A percentile compares a stretch with the other conserved stretches of the same genome.
Evolutionary conservation across 2,797 vertebrate species (phyloP).

Genomic region (Acomys russatus): DNA sequence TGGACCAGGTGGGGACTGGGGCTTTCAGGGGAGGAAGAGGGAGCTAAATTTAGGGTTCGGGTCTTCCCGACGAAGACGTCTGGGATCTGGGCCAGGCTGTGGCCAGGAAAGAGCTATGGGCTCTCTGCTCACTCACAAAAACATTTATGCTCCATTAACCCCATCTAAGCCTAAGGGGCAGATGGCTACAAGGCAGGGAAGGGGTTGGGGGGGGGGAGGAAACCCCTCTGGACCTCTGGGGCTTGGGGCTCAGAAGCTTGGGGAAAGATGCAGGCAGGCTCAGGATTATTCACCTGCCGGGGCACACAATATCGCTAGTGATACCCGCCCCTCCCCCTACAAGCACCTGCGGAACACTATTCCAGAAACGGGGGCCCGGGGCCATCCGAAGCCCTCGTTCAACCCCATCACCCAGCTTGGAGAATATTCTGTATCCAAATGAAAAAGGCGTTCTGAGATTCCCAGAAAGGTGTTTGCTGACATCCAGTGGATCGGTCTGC

Average conservation of each 20-base stretch:
- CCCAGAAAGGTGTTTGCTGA: accelerated
- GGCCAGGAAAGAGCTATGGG: background rate
- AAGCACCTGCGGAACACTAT: background rate
- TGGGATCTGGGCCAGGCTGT: background rate
- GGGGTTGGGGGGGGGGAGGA: background rate
- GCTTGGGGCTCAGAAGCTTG: background rate
- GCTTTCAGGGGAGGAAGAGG: background rate
- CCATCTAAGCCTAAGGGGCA: slow-evolving; percentile 3
- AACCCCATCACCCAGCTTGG: background rate
- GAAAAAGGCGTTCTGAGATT: background rate
- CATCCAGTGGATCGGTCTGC: accelerated
- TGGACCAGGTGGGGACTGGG: background rate
- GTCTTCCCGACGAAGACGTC: background rate
- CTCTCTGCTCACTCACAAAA: background rate
- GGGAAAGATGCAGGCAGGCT: accelerated
- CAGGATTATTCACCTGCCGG: background rate
- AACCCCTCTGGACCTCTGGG: background rate
- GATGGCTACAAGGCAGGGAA: background rate
- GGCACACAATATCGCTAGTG: background rate
- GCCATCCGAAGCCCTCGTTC: background rate
- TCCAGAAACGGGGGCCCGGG: background rate
- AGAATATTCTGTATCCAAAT: background rate
- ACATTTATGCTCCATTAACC: slow-evolving; percentile 41
- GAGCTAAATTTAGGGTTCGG: background rate
- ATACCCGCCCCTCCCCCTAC: no score